A percentile compares a stretch with the other conserved stretches of the same genome.
phyloP scores from a whole-genome alignment of 1,140 invertebrate genomes.

The Eciton burchellii region DNA sequence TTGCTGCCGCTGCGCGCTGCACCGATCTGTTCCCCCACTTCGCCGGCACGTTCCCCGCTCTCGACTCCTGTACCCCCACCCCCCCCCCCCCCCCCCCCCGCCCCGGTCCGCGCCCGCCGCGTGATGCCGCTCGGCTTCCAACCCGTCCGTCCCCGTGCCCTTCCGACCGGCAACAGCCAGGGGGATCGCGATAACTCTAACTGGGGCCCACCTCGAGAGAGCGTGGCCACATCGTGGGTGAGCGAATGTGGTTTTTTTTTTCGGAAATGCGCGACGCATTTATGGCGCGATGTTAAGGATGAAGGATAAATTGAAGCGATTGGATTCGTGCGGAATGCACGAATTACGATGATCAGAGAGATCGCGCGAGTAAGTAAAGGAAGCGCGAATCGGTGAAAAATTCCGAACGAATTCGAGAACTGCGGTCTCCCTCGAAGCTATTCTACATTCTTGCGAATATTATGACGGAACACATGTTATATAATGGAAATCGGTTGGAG shows the following conservation, averaged over 20 bases:
- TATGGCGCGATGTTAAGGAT: too few species aligned
- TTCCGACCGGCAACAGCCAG: background rate
- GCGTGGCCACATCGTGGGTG: slow-evolving; percentile 26
- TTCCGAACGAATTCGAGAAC: too few species aligned
- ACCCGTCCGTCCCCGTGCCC: background rate
- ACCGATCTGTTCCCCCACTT: slow-evolving; percentile 54
- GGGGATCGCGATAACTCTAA: slow-evolving; percentile 53
- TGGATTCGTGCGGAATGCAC: too few species aligned
- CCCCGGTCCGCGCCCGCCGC: slow-evolving; percentile 23
- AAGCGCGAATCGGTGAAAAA: too few species aligned
- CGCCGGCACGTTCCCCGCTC: slow-evolving; percentile 27
- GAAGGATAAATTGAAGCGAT: too few species aligned
- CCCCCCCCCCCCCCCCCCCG: slow-evolving; percentile 46
- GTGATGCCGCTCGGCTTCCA: slow-evolving; percentile 17
- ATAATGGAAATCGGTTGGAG: too few species aligned
- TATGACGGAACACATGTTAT: too few species aligned
- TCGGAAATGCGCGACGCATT: background rate
- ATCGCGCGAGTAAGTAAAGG: too few species aligned
- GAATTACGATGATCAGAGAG: too few species aligned
- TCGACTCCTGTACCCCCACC: slow-evolving; percentile 11
- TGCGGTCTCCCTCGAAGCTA: too few species aligned
- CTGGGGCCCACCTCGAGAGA: slow-evolving; percentile 53
- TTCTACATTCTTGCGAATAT: too few species aligned
- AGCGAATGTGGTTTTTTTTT: slow-evolving; percentile 6
- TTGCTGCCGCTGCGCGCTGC: slow-evolving; percentile 72